phyloP scores from a whole-genome alignment of 2,888 invertebrate genomes.

The Rhorus exstirpatorius region DNA sequence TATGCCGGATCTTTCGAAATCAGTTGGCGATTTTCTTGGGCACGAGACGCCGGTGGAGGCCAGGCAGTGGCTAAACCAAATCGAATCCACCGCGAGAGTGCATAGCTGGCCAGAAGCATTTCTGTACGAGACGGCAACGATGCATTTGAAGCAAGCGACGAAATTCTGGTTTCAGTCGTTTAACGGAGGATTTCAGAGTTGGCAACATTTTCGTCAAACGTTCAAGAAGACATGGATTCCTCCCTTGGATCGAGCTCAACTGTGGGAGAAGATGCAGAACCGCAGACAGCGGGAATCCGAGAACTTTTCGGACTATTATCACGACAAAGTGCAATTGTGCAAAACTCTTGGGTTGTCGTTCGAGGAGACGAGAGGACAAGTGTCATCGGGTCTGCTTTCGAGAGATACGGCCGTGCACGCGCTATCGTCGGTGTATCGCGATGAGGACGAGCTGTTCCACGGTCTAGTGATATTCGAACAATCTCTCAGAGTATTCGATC shows the following conservation, averaged over 20 bases:
- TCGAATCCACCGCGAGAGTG: conserved; percentile 60
- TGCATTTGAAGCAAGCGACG: conserved; percentile 57
- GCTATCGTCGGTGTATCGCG: conserved; percentile 19
- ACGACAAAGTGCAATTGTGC: conserved; percentile 65
- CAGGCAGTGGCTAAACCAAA: conserved; percentile 61
- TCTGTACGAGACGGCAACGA: conserved; percentile 59
- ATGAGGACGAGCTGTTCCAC: conserved; percentile 39
- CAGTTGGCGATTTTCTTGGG: conserved; percentile 57
- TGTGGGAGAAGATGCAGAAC: too few relatives aligned
- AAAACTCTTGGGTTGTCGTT: conserved; percentile 55
- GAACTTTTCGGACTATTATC: conserved; percentile 66
- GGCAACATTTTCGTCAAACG: conserved; percentile 43
- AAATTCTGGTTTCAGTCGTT: conserved; percentile 54
- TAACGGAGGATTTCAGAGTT: conserved; percentile 47
- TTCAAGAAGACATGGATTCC: too few relatives aligned
- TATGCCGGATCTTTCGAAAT: conserved; percentile 68
- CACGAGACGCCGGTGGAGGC: conserved; percentile 60
- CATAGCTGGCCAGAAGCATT: conserved; percentile 64
- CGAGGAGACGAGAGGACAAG: conserved; percentile 53
- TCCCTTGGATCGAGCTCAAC: too few relatives aligned
- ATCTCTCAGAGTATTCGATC: conserved; percentile 14
- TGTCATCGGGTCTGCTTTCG: conserved; percentile 50
- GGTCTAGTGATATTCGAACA: conserved; percentile 34
- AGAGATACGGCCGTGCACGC: conserved; percentile 62
- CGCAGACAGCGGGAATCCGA: too few relatives aligned